phyloP scores from a whole-genome alignment of 2,888 invertebrate genomes.

The Drosophila putrida region DNA sequence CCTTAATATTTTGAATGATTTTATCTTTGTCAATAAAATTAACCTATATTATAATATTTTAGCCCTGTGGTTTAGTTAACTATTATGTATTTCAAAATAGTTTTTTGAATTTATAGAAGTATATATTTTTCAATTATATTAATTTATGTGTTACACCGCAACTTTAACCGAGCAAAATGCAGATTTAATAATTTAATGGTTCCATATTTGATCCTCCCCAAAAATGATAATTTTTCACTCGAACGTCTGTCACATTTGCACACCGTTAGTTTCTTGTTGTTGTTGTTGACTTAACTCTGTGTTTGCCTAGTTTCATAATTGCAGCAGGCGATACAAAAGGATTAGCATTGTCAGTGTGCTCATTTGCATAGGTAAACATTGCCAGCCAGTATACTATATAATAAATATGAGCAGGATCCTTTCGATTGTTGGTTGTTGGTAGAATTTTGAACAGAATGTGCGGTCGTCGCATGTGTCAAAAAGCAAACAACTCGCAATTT shows the following conservation, averaged over 20 bases:
- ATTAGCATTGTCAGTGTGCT: conserved; percentile 66
- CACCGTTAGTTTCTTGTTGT: conserved; percentile 62
- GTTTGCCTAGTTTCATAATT: conserved; percentile 72
- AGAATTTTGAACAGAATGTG: conserved; percentile 50
- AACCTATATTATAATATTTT: too few relatives aligned
- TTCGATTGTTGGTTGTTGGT: not conserved
- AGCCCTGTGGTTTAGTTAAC: too few relatives aligned
- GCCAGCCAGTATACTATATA: not conserved
- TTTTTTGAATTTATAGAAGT: too few relatives aligned
- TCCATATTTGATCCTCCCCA: not conserved
- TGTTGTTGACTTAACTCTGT: conserved; percentile 17
- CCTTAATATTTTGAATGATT: too few relatives aligned
- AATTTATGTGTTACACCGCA: not conserved
- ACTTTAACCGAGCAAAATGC: too few relatives aligned
- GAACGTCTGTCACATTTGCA: conserved; percentile 76
- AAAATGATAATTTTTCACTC: conserved; percentile 2
- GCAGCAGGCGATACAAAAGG: conserved; percentile 50
- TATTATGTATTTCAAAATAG: too few relatives aligned
- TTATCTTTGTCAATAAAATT: too few relatives aligned
- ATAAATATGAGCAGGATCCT: not conserved
- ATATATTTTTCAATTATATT: not conserved
- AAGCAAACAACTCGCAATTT: conserved; percentile 81
- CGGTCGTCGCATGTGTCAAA: conserved; percentile 79
- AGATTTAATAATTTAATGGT: not conserved
- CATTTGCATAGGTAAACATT: conserved; percentile 81